Evolutionary conservation across 2,113 vertebrate genomes (phyloP), one percentile per base, ranked within the genome.

Genomic region (Reinhardtius hippoglossoides): DNA sequence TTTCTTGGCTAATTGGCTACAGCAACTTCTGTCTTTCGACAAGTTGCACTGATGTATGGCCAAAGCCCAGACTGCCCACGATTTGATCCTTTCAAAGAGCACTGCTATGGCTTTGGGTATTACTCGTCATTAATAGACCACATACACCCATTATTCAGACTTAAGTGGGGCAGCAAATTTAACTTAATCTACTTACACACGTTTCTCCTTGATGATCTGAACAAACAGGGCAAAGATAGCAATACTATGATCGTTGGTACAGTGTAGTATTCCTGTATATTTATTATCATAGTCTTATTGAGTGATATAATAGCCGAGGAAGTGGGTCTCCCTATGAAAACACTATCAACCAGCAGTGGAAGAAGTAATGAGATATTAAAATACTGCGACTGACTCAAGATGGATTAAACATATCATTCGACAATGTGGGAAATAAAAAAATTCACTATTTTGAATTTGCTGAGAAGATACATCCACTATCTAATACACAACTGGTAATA

Each of bases 141-240:
- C 58, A 65, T 26, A 48, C 37, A 64, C 2, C 21, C 46, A 67
- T 81, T 58, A 74, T 68, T 58, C 27, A 40, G 65, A 62, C 48
- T 48, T 73, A 76, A 80, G 70, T 74, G 26, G 66, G 40, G 9
- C 24, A 23, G 26, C 46, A 80, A 54, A 76, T 80, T 75, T 70
- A 44, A 63, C 27, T 73, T 55, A 24, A 60, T 81, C 76, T 42
- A 42, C 67, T 75, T 74, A 66, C 6, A 78, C 48, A 48, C 52
- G 4, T 35, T 50, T 69, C 27, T 37, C 58, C 27, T 62, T 58
- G 57, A 35, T 16, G 63, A 60, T 72, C 59, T 6, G 42, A 48
- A 70, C 15, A 61, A 76, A 74, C 26, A 78, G 35, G 37, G 1
- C 12, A 56, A 54, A 75, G 42, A 78, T 26, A 23, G 1, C 14